A percentile compares a stretch with the other conserved stretches of the same genome.
Evolutionary conservation across 1,140 invertebrate genomes (phyloP).

Genomic region (Coenobita brevimanus): DNA sequence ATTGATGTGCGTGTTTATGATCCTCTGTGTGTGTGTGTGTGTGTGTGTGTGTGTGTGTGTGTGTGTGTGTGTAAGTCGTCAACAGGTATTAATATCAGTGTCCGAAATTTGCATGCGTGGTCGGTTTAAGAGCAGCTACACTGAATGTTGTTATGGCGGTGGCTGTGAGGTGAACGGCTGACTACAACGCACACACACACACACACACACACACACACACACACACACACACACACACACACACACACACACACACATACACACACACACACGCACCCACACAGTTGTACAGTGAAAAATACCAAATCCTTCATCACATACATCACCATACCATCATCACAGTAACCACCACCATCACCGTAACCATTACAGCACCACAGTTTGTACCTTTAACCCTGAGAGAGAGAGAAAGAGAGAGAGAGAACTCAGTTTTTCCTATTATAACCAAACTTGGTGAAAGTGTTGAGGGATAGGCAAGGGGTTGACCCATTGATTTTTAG

Average conservation of each 20-base stretch:
- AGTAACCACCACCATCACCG: too few relatives aligned
- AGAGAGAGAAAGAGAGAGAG: too few relatives aligned
- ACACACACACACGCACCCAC: neutral
- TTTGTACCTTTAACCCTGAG: too few relatives aligned
- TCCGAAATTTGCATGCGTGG: neutral
- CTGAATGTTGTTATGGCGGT: too few relatives aligned
- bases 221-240: neutral
- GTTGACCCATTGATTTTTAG: too few relatives aligned
- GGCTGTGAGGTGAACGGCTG: neutral
- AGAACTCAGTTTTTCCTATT: too few relatives aligned
- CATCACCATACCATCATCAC: neutral
- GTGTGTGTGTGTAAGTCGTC: constrained; percentile 36
- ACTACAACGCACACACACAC: too few relatives aligned
- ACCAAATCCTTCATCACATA: neutral
- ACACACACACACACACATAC: neutral
- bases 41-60: constrained; percentile 40
- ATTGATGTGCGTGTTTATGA: neutral
- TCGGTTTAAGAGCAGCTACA: neutral
- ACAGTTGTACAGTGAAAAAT: neutral
- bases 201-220: too few relatives aligned
- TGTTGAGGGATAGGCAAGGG: too few relatives aligned
- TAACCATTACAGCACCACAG: too few relatives aligned
- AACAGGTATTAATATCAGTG: neutral
- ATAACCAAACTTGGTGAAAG: too few relatives aligned
- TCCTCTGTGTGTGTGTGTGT: neutral